A percentile compares a stretch with the other conserved stretches of the same genome.
phyloP scores from a whole-genome alignment of 1,140 invertebrate genomes.

The Ooceraea biroi region DNA sequence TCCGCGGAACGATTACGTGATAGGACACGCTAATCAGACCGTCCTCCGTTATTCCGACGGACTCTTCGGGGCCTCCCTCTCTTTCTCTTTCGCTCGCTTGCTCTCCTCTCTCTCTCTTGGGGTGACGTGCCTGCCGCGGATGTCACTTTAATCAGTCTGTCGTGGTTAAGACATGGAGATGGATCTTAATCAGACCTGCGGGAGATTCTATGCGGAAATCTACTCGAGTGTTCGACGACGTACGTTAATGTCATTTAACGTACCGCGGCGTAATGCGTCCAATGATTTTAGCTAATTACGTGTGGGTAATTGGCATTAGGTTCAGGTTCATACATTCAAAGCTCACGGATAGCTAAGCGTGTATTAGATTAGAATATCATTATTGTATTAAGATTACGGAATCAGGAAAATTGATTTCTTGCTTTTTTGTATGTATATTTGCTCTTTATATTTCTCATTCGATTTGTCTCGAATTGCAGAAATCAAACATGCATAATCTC shows the following conservation, averaged over 20 bases:
- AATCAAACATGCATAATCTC: background rate
- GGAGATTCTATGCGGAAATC: constrained; percentile 25
- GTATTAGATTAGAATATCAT: background rate
- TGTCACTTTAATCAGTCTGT: constrained; percentile 41
- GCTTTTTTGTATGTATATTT: no score
- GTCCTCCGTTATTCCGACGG: constrained; percentile 64
- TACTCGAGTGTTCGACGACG: constrained; percentile 7
- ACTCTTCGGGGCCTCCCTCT: constrained; percentile 10
- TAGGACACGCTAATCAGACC: constrained; percentile 66
- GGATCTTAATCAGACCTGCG: constrained; percentile 26
- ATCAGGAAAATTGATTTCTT: no score
- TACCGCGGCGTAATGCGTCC: background rate
- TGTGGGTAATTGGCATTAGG: background rate
- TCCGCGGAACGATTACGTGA: constrained; percentile 57
- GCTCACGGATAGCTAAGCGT: no score
- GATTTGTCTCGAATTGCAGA: no score
- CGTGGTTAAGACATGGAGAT: constrained; percentile 42
- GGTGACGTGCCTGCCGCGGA: constrained; percentile 47
- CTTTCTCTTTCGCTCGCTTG: no score
- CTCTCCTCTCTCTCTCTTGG: constrained; percentile 20
- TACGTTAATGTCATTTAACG: constrained; percentile 14
- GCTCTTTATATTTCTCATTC: no score
- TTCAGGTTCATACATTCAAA: background rate
- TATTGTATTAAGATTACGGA: no score
- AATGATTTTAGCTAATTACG: constrained; percentile 21